Evolutionary conservation across 2,113 vertebrate species (phyloP).

Genomic region (Heloderma charlesbogerti): DNA sequence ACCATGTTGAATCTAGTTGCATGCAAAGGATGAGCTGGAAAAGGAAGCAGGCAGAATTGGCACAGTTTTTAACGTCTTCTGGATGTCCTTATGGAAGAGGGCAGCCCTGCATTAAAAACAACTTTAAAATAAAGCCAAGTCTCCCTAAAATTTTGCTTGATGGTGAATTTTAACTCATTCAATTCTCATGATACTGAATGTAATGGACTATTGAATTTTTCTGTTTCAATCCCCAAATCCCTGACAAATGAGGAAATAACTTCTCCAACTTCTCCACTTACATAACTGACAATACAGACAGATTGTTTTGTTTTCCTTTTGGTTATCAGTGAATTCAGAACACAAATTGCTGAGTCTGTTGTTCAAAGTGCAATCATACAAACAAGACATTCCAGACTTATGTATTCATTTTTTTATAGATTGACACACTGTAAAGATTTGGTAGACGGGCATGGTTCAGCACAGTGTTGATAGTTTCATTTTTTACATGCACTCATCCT

Average conservation of each 20-base stretch:
- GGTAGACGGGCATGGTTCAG: conserved; percentile 1
- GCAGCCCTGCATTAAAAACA: not conserved
- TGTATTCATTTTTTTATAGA: not conserved
- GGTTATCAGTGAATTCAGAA: conserved; percentile 19
- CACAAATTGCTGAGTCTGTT: not conserved
- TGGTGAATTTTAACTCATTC: not conserved
- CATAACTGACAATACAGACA: not conserved
- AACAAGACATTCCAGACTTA: not conserved
- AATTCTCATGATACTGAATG: not conserved
- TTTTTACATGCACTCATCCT: not conserved
- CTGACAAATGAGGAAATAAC: conserved; percentile 15
- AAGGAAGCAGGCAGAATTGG: not conserved
- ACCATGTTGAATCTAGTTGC: not conserved
- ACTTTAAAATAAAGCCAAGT: not conserved
- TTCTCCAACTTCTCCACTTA: not conserved
- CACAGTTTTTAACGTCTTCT: not conserved
- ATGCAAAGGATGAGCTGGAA: not conserved
- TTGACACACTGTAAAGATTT: conserved; percentile 38
- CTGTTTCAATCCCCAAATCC: conserved; percentile 5
- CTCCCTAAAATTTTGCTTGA: not conserved
- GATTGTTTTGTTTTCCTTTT: conserved; percentile 19
- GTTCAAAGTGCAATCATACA: conserved; percentile 14
- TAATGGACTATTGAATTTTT: not conserved
- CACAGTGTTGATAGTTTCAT: not conserved
- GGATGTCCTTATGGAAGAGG: not conserved